Conservation (phyloP, 2,888 invertebrate genomes). For the Hemistola chrysoprasaria region DNA sequence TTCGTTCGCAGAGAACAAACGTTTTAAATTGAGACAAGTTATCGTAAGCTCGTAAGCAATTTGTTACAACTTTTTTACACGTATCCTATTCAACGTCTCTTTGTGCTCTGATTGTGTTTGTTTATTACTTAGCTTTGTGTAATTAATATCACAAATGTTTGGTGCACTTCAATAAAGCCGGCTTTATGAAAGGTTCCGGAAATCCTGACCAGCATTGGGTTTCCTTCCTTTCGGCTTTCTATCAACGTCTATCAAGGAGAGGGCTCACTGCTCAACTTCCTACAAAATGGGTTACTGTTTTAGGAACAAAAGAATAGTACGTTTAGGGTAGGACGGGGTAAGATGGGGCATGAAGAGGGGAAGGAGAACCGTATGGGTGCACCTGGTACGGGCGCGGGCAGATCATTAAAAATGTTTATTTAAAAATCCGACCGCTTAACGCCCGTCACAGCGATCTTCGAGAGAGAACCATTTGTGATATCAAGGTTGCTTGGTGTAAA, state of each 20-base stretch:
- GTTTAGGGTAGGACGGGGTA: conserved; percentile 23
- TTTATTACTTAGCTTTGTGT: conserved; percentile 7
- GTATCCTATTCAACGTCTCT: background rate
- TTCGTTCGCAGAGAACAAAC: conserved; percentile 29
- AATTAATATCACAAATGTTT: conserved; percentile 8
- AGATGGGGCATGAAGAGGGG: conserved; percentile 40
- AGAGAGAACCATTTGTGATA: conserved; percentile 47
- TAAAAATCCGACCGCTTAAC: conserved; percentile 82
- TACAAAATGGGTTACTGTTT: conserved; percentile 68
- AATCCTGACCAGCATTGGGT: conserved; percentile 9
- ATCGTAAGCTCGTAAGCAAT: conserved; percentile 15
- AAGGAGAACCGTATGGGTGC: conserved; percentile 70
- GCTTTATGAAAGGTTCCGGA: conserved; percentile 17
- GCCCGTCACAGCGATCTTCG: conserved; percentile 44
- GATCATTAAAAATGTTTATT: conserved; percentile 83
- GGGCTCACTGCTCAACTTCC: conserved; percentile 29
- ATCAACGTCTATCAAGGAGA: conserved; percentile 26
- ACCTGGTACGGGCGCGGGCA: conserved; percentile 75
- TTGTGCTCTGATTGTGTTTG: background rate
- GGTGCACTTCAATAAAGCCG: conserved; percentile 10
- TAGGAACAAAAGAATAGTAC: conserved; percentile 72
- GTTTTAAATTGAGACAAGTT: conserved; percentile 28
- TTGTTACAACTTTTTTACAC: conserved; percentile 10
- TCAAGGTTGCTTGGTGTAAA: conserved; percentile 15
- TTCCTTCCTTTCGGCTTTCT: conserved; percentile 17